These are phyloP conservation scores for Erethizon dorsatum DNA, from an alignment of 2,797 vertebrate genomes.

Conservation along the genomic window DNA sequence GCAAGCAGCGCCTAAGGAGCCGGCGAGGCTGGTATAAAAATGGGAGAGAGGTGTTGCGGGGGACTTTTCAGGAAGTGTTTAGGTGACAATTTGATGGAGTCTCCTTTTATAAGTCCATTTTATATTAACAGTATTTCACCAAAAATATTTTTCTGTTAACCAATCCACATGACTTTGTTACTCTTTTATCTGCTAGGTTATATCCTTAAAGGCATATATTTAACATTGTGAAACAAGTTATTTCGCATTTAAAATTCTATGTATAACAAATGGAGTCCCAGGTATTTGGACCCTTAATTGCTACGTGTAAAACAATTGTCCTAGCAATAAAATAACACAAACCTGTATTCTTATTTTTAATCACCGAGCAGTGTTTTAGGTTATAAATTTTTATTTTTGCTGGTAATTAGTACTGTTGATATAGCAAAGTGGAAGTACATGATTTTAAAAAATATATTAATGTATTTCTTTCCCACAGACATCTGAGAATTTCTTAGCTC, in stretches of 20 bases:
- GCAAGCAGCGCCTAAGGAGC: too few relatives aligned
- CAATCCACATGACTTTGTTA: neutral
- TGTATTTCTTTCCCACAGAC: constrained; percentile 30
- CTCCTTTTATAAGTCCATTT: constrained; percentile 34
- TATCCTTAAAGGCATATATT: neutral
- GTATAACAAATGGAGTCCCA: neutral
- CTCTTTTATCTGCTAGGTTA: neutral
- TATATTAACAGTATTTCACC: neutral
- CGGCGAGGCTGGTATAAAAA: neutral
- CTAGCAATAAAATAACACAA: constrained; percentile 29
- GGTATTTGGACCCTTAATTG: neutral
- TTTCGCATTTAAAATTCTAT: constrained; percentile 4
- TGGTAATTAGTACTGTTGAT: constrained; percentile 28
- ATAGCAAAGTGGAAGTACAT: constrained; percentile 2
- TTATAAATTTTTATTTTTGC: neutral
- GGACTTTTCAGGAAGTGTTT: neutral
- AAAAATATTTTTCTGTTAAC: constrained; percentile 42
- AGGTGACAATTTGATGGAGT: neutral
- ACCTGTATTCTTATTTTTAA: neutral
- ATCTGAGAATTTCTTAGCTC: constrained; percentile 44
- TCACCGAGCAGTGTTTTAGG: neutral
- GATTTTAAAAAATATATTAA: constrained; percentile 13
- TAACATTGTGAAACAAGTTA: neutral
- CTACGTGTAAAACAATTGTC: neutral
- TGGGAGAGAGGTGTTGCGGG: too few relatives aligned